Conservation (phyloP, 2,113 vertebrate species). For the Pygoscelis antarcticus region DNA sequence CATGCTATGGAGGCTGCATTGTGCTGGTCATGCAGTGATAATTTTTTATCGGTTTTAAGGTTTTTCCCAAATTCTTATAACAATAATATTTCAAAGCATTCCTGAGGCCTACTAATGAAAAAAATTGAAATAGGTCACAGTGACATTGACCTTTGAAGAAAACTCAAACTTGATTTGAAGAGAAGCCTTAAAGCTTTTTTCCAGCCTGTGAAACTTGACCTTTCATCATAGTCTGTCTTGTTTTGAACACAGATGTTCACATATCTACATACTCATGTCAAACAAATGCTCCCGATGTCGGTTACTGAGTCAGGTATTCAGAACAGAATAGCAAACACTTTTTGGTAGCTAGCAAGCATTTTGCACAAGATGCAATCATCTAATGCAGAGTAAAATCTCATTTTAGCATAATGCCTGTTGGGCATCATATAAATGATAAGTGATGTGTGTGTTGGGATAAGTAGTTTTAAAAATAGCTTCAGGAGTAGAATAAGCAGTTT, state of each 20-base stretch:
- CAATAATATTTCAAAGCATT: neutral
- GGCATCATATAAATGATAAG: neutral
- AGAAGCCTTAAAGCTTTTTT: neutral
- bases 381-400: neutral
- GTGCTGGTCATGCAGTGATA: neutral
- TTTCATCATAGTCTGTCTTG: neutral
- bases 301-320: neutral
- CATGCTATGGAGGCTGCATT: neutral
- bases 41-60: neutral
- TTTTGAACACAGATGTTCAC: neutral
- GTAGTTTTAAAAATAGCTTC: constrained; percentile 21
- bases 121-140: neutral
- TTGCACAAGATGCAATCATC: neutral
- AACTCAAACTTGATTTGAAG: constrained; percentile 20
- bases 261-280: neutral
- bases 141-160: constrained; percentile 42
- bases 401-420: neutral
- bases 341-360: neutral
- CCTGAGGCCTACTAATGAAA: neutral
- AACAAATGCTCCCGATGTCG: neutral
- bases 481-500: neutral
- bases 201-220: neutral
- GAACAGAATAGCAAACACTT: neutral
- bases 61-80: neutral
- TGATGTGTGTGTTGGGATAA: neutral